Evolutionary conservation across 2,797 vertebrate genomes (phyloP).

Genomic region (Scolopax rusticola): DNA sequence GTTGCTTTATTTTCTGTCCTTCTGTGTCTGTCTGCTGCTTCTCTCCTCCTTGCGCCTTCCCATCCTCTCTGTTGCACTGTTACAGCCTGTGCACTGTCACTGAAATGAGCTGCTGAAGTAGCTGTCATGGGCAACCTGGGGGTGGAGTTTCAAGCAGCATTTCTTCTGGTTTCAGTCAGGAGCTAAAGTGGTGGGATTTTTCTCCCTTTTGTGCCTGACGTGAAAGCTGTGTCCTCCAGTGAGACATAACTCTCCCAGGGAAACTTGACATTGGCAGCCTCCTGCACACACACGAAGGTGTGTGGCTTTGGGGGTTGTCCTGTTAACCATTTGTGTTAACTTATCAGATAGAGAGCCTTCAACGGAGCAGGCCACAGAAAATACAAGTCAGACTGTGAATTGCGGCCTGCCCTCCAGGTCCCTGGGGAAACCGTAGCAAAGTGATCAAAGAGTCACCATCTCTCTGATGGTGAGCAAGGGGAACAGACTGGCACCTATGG

Average conservation of each 20-base stretch:
- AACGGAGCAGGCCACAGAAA: not conserved
- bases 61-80: not conserved
- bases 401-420: not conserved
- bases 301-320: not conserved
- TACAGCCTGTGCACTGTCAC: not conserved
- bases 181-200: not conserved
- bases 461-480: not conserved
- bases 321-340: not conserved
- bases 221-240: not conserved
- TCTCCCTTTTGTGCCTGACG: not conserved
- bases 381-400: not conserved
- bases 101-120: not conserved
- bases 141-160: not conserved
- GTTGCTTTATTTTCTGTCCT: not conserved
- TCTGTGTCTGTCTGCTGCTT: not conserved
- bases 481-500: not conserved
- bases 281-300: not conserved
- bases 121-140: not conserved
- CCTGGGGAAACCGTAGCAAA: not conserved
- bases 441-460: not conserved
- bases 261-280: not conserved
- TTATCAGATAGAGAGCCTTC: not conserved
- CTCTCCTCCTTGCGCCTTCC: not conserved
- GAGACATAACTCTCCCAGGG: not conserved
- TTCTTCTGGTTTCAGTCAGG: not conserved